Base-by-base conservation (phyloP, 2,113 vertebrate genomes). In the Pseudolaguvia tuberculata region DNA sequence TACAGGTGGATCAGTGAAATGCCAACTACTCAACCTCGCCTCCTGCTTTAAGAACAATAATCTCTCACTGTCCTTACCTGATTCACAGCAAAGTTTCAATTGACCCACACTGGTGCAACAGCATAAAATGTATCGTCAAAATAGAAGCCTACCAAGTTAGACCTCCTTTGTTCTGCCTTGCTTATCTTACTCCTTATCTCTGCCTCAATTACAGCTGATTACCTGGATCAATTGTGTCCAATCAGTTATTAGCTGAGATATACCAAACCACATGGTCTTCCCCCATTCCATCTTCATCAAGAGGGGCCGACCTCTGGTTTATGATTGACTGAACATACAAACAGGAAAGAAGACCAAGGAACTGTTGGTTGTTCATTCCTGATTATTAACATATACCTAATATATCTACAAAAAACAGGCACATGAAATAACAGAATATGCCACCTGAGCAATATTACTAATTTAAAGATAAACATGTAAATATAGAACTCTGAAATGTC, bases 1-100 rank as follows among this genome's bases (percentile, higher is more conserved):
- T 51, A 68, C 62, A 85, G 84, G 73, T 83, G 82, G 84, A 75
- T 85, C 31, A 85, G 80, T 35, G 82, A 83, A 63, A 72, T 85
- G 82, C 82, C 82, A 8, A 27, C 79, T 48, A 82, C 82, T 52
- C 82, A 79, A 3, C 82, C 82, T 39, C 77, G 59, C 4, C 73
- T 82, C 21, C 45, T 83, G 62, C 31, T 76, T 25, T 72, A 79
- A 56, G 80, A 85, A 67, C 76, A 57, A 80, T 55, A 10, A 15
- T 21, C 20, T 15, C 20, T 50, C 9, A 31, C 1, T 13, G 18
- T 53, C 52, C 20, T 52, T 45, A 50, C 45, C 25, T 62, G 21
- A 52, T 73, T 25, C 13, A 73, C 57, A 14, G 31, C 31, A 15
- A 9, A 5, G 6, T 35, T 58, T 47, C 10, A 15, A 56, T 23